Percentiles rank a stretch among this genome's conserved stretches.
These are phyloP conservation scores for Neoscelio sp. DNA, from an alignment of 2,888 invertebrate species.

Conservation along the genomic window DNA sequence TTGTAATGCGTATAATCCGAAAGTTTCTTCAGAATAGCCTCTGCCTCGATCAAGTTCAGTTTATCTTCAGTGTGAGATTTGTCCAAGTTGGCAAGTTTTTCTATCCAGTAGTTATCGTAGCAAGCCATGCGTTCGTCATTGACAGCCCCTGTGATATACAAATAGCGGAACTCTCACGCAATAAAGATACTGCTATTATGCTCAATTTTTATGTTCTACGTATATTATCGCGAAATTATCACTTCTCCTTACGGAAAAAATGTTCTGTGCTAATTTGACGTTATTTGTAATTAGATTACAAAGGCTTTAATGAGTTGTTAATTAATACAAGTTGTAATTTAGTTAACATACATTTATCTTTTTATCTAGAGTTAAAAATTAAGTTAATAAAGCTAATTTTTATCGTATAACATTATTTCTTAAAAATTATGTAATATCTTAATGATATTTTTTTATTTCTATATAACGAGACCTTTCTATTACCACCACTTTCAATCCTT, in stretches of 20 bases:
- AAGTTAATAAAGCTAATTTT: too few species aligned
- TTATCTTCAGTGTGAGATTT: conserved; percentile 71
- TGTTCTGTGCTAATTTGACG: conserved; percentile 14
- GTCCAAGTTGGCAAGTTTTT: conserved; percentile 73
- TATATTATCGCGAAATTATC: conserved; percentile 38
- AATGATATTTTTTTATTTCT: not conserved
- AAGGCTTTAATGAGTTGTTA: conserved; percentile 16
- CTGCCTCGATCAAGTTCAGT: conserved; percentile 70
- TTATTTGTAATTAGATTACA: not conserved
- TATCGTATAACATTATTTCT: too few species aligned
- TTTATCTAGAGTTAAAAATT: too few species aligned
- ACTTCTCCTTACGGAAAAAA: conserved; percentile 29
- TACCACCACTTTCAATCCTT: conserved; percentile 41
- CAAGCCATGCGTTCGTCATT: conserved; percentile 68
- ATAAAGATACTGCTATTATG: conserved; percentile 28
- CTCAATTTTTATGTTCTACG: conserved; percentile 33
- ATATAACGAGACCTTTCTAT: not conserved
- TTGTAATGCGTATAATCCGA: conserved; percentile 51
- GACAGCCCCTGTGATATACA: conserved; percentile 62
- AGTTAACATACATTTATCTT: too few species aligned
- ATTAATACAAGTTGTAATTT: conserved; percentile 14
- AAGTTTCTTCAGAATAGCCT: conserved; percentile 67
- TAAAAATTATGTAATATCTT: not conserved
- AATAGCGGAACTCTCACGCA: conserved; percentile 53
- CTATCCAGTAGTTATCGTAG: conserved; percentile 75